A percentile compares a stretch with the other conserved stretches of the same genome.
These are phyloP conservation scores for Homalodisca vitripennis DNA, from an alignment of 1,140 invertebrate species.

Conservation along the genomic window DNA sequence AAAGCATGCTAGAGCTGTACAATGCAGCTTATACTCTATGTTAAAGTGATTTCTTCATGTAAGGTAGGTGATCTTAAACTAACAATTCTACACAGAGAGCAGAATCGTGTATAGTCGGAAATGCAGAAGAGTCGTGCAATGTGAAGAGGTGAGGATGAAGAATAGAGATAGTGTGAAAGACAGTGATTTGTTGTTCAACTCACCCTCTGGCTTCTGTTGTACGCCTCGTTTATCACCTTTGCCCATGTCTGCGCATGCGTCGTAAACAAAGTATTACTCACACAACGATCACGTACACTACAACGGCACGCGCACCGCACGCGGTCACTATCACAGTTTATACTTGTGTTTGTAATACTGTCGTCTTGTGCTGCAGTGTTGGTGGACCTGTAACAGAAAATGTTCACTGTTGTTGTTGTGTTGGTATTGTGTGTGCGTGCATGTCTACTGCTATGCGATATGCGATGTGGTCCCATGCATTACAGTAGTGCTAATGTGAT, in stretches of 20 bases:
- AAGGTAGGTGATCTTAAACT: no score
- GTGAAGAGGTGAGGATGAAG: background rate
- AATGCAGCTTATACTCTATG: no score
- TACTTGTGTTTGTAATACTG: constrained; percentile 19
- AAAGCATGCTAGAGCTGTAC: no score
- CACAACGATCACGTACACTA: constrained; percentile 3
- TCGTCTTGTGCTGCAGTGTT: constrained; percentile 16
- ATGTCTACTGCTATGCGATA: background rate
- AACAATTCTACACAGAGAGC: background rate
- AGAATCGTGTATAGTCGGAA: background rate
- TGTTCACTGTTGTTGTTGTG: constrained; percentile 22
- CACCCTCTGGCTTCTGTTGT: constrained; percentile 51
- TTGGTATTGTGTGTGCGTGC: constrained; percentile 11
- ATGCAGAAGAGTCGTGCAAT: background rate
- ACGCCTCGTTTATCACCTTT: constrained; percentile 51
- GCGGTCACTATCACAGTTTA: constrained; percentile 5
- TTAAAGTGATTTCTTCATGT: no score
- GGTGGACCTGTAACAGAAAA: constrained; percentile 21
- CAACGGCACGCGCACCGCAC: background rate
- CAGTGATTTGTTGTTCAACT: constrained; percentile 38
- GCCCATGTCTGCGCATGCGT: constrained; percentile 47
- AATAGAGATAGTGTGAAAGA: background rate
- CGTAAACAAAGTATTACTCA: background rate
- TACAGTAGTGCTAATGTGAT: no score
- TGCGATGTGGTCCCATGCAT: no score